Percentiles rank a stretch among this genome's conserved stretches.
phyloP scores from a whole-genome alignment of 1,140 invertebrate species.

The Drosophila athabasca region DNA sequence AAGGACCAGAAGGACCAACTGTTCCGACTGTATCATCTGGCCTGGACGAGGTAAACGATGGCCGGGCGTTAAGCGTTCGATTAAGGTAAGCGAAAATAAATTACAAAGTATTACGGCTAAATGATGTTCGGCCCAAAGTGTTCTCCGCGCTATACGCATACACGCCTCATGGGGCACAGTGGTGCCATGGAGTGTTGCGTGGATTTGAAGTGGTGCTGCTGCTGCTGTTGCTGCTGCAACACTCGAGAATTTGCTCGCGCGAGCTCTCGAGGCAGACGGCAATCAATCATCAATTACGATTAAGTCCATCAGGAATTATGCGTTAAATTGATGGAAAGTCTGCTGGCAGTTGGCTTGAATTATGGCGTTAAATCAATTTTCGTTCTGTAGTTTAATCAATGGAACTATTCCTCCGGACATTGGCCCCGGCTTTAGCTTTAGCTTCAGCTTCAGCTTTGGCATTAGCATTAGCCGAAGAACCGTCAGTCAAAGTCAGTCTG shows the following conservation, averaged over 20 bases:
- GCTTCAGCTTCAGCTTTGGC: constrained; percentile 46
- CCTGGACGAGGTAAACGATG: constrained; percentile 20
- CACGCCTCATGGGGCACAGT: constrained; percentile 17
- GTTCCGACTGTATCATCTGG: constrained; percentile 29
- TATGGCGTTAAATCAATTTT: constrained; percentile 77
- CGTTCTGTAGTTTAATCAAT: constrained; percentile 64
- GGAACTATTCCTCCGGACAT: constrained; percentile 57
- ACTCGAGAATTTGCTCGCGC: constrained; percentile 14
- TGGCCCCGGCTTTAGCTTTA: constrained; percentile 3
- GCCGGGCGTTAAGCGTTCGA: constrained; percentile 49
- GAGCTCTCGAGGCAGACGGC: constrained; percentile 28
- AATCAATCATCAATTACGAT: constrained; percentile 83
- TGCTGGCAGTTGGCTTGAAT: constrained; percentile 67
- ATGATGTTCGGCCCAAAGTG: constrained; percentile 53
- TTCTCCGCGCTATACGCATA: constrained; percentile 33
- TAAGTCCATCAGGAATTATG: constrained; percentile 83
- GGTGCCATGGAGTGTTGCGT: background rate
- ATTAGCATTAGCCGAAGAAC: constrained; percentile 42
- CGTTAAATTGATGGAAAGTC: constrained; percentile 83
- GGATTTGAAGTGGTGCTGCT: background rate
- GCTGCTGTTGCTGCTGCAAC: background rate
- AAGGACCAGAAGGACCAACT: constrained; percentile 20
- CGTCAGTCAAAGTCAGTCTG: constrained; percentile 61
- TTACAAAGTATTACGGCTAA: constrained; percentile 73
- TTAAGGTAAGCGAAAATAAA: constrained; percentile 80